Base-by-base conservation (phyloP, 1,140 invertebrate species). In the Drosophila arawakana region DNA sequence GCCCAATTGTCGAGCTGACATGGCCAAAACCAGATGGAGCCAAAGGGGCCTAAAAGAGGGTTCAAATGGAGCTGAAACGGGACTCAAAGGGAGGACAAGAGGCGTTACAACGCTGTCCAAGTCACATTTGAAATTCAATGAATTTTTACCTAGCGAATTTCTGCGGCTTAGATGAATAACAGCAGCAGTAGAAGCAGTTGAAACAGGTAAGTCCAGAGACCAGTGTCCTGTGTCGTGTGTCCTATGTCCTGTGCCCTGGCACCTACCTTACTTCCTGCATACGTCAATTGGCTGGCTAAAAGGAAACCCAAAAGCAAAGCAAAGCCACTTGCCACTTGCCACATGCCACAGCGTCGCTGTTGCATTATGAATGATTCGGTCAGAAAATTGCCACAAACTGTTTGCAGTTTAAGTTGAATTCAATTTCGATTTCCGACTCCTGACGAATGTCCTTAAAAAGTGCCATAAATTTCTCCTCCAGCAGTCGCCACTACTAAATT, bases 111-210 rank as follows among this genome's bases (percentile, higher is more conserved):
- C 30, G 34, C 25, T 65, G 62, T 55, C 37, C 60, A 55, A 76
- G 59, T 78, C 74, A 68, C 80, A 88, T 88, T 89, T 88, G 80
- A 88, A 88, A 88, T 88, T 88, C 83, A 88, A 88, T 89, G 83
- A 88, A 88, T 88, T 88, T 88, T 81, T 86, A 88, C 80, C 80
- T 80, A 80, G 80, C 59, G 59, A 74, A 70, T 55, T 72, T 65
- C 37, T 83, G 83, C 55, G 73, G 69, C 61, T 76, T 76, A 72
- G 80, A 88, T 88, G 83, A 89, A 83, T 83, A 72, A 71, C 79
- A 62, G 43, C 65, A 66, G 50, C 43, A 76, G 66, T 8, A 47
- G 58, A 9, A 25, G 30, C n/a, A 47, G 46, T 21, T 30, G 7
- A 39, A 34, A 34, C 49, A 13, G 35, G 18, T 11, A 3, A 21